These are phyloP conservation scores for Hiodon tergisus DNA, from an alignment of 2,113 vertebrate genomes.

Conservation along the genomic window DNA sequence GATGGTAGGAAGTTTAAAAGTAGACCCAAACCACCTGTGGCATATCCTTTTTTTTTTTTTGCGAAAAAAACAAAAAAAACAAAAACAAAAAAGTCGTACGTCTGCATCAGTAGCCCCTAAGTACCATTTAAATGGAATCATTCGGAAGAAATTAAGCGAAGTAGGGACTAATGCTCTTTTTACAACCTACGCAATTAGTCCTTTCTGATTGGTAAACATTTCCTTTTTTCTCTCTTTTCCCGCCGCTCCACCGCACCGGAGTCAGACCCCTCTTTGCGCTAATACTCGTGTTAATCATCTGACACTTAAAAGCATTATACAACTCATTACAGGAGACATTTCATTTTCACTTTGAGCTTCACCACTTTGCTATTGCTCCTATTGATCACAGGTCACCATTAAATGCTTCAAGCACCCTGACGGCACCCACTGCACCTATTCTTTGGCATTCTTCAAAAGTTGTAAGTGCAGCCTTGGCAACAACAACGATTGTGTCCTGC, in stretches of 20 bases:
- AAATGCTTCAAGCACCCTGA: slow-evolving; percentile 20
- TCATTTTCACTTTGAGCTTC: slow-evolving; percentile 12
- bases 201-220: slow-evolving; percentile 8
- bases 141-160: neutral
- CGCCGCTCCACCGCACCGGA: neutral
- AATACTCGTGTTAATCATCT: slow-evolving; percentile 28
- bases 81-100: neutral
- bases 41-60: neutral
- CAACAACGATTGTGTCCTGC: neutral
- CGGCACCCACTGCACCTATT: neutral
- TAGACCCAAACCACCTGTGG: no score
- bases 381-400: slow-evolving; percentile 18
- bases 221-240: slow-evolving; percentile 3
- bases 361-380: slow-evolving; percentile 10
- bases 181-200: neutral
- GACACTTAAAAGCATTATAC: slow-evolving; percentile 25
- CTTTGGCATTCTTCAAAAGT: slow-evolving; percentile 17
- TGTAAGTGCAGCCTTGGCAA: slow-evolving; percentile 12
- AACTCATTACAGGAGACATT: slow-evolving; percentile 28
- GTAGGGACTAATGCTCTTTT: neutral
- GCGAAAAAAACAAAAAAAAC: neutral
- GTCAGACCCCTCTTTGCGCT: slow-evolving; percentile 12
- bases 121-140: neutral
- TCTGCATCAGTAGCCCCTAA: neutral
- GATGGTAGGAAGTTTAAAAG: no score